Evolutionary conservation across 2,113 vertebrate species (phyloP), one percentile per base, ranked within the genome.

Genomic region (Phalacrocorax carbo): DNA sequence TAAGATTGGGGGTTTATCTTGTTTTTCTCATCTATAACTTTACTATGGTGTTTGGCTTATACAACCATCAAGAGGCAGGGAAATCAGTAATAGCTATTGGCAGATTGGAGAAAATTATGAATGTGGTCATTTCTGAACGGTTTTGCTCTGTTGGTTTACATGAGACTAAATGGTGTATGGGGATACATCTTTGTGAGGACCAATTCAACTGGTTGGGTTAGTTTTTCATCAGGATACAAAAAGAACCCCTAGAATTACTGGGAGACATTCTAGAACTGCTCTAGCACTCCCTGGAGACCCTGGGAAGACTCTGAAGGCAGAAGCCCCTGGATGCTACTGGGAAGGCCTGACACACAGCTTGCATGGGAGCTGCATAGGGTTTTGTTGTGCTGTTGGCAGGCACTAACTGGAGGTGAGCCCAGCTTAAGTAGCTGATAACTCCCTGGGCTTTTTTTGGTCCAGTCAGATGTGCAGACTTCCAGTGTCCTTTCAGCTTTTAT

Each of bases 321-420:
- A 20, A 92, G 49, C 27, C 40, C 22, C 36, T 61, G 42, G 38
- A 22, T 82, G 64, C 68, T 40, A 8, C n/a, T 1, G 2, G 55
- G 22, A 55, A 40, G 46, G 40, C 40, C 69, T 66, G 49, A n/a
- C 29, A 44, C 21, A 40, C 0, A 1, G 19, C 40, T 54, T 54
- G 3, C 49, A 5, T 13, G 11, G 51, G 40, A 73, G 27, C 38
- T 3, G 2, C 2, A 0, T 7, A 25, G 54, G 21, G 34, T 46
- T 68, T 86, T 78, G 25, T 32, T 89, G 58, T 29, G 29, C 49
- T 48, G 25, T 68, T 64, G 66, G 38, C 17, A 62, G 58, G 52
- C 51, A 8, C 20, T 30, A n/a, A 10, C 23, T 40, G 86, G 52
- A 77, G 22, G 4, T 34, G 18, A 81, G 42, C 72, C 46, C 9